These are phyloP conservation scores for Chlorops oryzae DNA, from an alignment of 1,140 invertebrate genomes.

Conservation along the genomic window DNA sequence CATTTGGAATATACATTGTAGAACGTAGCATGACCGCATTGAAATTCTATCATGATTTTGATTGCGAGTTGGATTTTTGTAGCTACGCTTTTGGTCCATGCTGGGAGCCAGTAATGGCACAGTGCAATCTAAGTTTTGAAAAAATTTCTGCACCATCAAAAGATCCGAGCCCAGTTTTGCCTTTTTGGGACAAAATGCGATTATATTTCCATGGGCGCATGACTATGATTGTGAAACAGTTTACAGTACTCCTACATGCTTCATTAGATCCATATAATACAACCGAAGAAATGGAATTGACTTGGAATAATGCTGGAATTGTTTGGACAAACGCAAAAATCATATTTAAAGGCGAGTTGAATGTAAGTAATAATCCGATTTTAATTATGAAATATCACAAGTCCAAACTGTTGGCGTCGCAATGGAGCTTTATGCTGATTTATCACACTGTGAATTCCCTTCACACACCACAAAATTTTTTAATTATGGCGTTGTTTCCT, in stretches of 20 bases:
- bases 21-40: constrained; percentile 87
- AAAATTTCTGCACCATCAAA: constrained; percentile 78
- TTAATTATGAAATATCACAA: too few species aligned
- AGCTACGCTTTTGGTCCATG: constrained; percentile 94
- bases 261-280: constrained; percentile 97
- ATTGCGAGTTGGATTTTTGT: constrained; percentile 82
- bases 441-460: too few species aligned
- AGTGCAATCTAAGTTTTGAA: constrained; percentile 88
- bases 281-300: constrained; percentile 97
- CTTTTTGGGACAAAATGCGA: constrained; percentile 97
- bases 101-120: constrained; percentile 96
- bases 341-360: constrained; percentile 77
- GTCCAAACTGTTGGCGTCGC: too few species aligned
- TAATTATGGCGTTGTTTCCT: too few species aligned
- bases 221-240: constrained; percentile 76
- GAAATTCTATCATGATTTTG: constrained; percentile 98
- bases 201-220: constrained; percentile 87
- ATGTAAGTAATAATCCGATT: constrained; percentile 49
- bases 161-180: constrained; percentile 88
- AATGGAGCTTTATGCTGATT: too few species aligned
- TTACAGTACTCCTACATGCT: constrained; percentile 86
- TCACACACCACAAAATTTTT: too few species aligned
- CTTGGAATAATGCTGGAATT: constrained; percentile 85
- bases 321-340: constrained; percentile 94
- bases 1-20: constrained; percentile 65